Percentiles rank a stretch among this genome's conserved stretches.
Evolutionary conservation across 2,888 invertebrate species (phyloP).

Genomic region (Apodemia duryi): DNA sequence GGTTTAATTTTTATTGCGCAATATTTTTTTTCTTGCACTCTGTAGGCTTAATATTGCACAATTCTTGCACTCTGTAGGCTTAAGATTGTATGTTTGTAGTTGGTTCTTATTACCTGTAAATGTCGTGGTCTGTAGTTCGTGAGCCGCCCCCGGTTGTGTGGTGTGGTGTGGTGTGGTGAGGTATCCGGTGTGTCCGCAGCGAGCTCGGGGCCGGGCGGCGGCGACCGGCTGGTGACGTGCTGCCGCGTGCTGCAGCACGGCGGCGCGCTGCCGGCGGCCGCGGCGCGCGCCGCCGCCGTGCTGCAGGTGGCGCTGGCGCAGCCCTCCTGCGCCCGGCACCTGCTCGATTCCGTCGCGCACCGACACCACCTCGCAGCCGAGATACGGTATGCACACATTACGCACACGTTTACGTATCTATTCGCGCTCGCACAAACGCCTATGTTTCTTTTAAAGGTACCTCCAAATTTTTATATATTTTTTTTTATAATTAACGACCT

Average conservation of each 20-base stretch:
- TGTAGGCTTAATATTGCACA: no score
- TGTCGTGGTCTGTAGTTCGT: no score
- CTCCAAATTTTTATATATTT: no score
- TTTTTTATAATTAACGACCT: no score
- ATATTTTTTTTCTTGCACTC: no score
- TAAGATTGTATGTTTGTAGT: no score
- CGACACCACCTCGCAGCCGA: constrained; percentile 84
- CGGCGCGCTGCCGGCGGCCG: constrained; percentile 28
- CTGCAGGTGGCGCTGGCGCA: constrained; percentile 84
- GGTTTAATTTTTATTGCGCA: no score
- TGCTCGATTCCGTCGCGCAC: constrained; percentile 84
- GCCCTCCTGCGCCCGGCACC: constrained; percentile 63
- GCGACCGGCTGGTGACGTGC: constrained; percentile 53
- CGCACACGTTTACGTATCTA: neutral
- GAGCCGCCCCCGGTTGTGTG: no score
- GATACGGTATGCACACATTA: constrained; percentile 57
- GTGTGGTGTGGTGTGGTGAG: constrained; percentile 37
- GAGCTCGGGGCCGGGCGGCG: constrained; percentile 43
- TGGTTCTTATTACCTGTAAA: no score
- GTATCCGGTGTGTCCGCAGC: constrained; percentile 34
- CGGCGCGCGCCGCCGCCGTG: constrained; percentile 74
- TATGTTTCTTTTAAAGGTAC: no score
- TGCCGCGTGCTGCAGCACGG: constrained; percentile 51
- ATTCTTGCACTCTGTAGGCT: no score
- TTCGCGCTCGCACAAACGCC: neutral